Conservation (phyloP, 2,113 vertebrate species). For the Cheirogaleus medius region DNA sequence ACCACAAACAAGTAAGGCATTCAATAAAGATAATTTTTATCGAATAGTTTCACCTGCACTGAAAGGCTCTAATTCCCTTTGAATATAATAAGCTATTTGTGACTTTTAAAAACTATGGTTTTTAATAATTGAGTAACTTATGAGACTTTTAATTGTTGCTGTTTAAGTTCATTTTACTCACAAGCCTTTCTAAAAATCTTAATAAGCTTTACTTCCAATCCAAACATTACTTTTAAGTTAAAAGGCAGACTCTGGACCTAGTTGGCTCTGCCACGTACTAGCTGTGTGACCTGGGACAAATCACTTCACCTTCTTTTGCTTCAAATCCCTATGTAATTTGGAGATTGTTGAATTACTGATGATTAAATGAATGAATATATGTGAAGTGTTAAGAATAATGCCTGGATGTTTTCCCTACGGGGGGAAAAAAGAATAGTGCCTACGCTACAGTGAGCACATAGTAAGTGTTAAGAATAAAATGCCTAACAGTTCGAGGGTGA, state of each 20-base stretch:
- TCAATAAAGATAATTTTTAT: slow-evolving; percentile 29
- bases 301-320: not conserved
- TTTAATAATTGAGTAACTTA: not conserved
- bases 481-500: not conserved
- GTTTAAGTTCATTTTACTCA: slow-evolving; percentile 29
- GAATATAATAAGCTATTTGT: not conserved
- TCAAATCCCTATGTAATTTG: not conserved
- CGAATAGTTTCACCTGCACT: not conserved
- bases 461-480: not conserved
- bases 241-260: not conserved
- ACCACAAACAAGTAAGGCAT: not conserved
- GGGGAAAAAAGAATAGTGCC: not conserved
- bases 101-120: not conserved
- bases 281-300: not conserved
- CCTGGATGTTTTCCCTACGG: not conserved
- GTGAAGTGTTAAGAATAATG: not conserved
- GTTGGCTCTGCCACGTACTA: not conserved
- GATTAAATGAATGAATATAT: not conserved
- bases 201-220: not conserved
- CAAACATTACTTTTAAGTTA: not conserved
- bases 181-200: slow-evolving; percentile 13
- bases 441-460: not conserved
- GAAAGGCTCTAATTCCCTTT: not conserved
- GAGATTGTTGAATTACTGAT: not conserved
- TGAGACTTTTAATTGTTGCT: not conserved